Conservation (phyloP, 1,140 invertebrate species). For the Acromyrmex echinatior region DNA sequence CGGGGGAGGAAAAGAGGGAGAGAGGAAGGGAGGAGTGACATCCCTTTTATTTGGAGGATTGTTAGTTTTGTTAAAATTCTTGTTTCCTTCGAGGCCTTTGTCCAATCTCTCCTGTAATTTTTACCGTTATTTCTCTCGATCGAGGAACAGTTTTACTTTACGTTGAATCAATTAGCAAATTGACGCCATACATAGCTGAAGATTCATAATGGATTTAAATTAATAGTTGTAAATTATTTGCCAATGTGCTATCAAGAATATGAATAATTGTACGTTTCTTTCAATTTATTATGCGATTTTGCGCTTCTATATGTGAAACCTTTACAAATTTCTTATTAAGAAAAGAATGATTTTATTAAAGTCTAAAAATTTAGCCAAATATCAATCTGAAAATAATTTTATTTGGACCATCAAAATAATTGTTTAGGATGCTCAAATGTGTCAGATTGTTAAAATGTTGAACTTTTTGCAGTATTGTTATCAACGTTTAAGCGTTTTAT, state of each 20-base stretch:
- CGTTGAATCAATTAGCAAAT: conserved; percentile 10
- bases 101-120: background rate
- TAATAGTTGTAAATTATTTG: background rate
- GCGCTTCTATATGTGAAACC: background rate
- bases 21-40: background rate
- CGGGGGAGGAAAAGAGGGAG: background rate
- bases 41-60: conserved; percentile 19
- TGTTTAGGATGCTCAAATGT: too few species aligned
- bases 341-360: too few species aligned
- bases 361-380: too few species aligned
- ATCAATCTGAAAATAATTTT: too few species aligned
- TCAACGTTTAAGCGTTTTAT: too few species aligned
- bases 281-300: background rate
- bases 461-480: too few species aligned
- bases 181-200: background rate
- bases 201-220: background rate
- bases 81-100: background rate
- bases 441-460: too few species aligned
- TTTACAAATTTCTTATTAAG: background rate
- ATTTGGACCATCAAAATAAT: too few species aligned
- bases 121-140: conserved; percentile 1
- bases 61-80: background rate
- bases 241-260: background rate
- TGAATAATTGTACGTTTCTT: conserved; percentile 6
- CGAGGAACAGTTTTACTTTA: background rate